Conservation (phyloP, 1,140 invertebrate genomes). For the Augochlora pura region DNA sequence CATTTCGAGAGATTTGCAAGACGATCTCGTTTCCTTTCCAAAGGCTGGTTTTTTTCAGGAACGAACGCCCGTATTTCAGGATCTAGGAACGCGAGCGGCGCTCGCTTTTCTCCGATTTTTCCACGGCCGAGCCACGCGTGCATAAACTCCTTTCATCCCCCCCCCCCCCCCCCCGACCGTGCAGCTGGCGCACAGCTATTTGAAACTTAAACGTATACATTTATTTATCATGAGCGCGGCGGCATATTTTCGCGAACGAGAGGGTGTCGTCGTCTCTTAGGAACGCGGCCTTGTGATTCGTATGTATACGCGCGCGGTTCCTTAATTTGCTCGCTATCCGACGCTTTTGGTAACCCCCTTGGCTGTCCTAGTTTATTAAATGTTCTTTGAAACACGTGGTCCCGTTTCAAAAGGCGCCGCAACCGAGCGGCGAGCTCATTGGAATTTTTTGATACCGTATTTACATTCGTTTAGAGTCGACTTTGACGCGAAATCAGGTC, state of each 20-base stretch:
- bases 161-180: too few species aligned
- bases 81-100: slow-evolving; percentile 13
- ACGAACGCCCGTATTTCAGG: slow-evolving; percentile 34
- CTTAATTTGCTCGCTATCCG: slow-evolving; percentile 36
- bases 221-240: slow-evolving; percentile 28
- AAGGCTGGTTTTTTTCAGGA: slow-evolving; percentile 1
- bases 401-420: neutral
- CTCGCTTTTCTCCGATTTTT: slow-evolving; percentile 30
- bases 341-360: slow-evolving; percentile 18
- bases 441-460: neutral
- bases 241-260: slow-evolving; percentile 10
- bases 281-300: neutral
- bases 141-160: slow-evolving; percentile 32
- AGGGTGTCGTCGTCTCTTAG: slow-evolving; percentile 12
- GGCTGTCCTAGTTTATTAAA: slow-evolving; percentile 30
- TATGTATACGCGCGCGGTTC: slow-evolving; percentile 4
- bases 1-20: slow-evolving; percentile 12
- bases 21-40: neutral
- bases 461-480: too few species aligned
- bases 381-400: neutral
- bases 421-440: neutral
- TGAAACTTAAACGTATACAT: slow-evolving; percentile 33
- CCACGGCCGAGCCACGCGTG: slow-evolving; percentile 34
- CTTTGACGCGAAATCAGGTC: neutral
- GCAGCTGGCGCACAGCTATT: too few species aligned